These are phyloP conservation scores for Stegodyphus mimosarum DNA, from an alignment of 1,140 invertebrate species.

Conservation along the genomic window DNA sequence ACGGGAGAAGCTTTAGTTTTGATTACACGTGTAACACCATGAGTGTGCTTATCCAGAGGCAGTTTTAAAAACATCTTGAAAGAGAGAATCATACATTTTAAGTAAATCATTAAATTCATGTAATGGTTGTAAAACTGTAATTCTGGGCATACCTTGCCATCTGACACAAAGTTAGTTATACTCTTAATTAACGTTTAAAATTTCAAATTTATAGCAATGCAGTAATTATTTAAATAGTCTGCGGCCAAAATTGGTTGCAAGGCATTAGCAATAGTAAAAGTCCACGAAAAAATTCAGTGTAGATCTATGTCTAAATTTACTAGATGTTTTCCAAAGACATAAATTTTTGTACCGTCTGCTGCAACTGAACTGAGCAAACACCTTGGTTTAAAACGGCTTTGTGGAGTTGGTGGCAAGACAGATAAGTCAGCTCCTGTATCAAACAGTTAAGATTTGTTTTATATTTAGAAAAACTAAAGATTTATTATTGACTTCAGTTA, in stretches of 20 bases:
- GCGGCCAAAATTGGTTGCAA: slow-evolving; percentile 50
- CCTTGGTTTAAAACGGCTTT: neutral
- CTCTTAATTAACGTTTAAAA: slow-evolving; percentile 26
- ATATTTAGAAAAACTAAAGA: no score
- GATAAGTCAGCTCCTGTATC: neutral
- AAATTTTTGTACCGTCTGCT: slow-evolving; percentile 46
- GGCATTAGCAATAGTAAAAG: slow-evolving; percentile 44
- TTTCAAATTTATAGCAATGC: neutral
- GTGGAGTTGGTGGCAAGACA: neutral
- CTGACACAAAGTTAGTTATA: neutral
- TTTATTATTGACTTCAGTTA: no score
- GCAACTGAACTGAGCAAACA: slow-evolving; percentile 7
- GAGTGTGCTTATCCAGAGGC: neutral
- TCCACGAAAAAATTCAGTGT: slow-evolving; percentile 15
- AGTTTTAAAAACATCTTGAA: neutral
- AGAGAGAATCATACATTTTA: neutral
- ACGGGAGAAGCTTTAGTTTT: slow-evolving; percentile 40
- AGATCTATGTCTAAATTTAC: slow-evolving; percentile 35
- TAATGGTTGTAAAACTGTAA: neutral
- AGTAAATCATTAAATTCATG: neutral
- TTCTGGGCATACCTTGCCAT: slow-evolving; percentile 5
- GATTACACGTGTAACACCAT: no score
- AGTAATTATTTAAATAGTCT: slow-evolving; percentile 49
- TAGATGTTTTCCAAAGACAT: slow-evolving; percentile 10
- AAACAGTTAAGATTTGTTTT: no score